Base-by-base conservation (phyloP, 2,113 vertebrate species). In the Coracopsis vasa region DNA sequence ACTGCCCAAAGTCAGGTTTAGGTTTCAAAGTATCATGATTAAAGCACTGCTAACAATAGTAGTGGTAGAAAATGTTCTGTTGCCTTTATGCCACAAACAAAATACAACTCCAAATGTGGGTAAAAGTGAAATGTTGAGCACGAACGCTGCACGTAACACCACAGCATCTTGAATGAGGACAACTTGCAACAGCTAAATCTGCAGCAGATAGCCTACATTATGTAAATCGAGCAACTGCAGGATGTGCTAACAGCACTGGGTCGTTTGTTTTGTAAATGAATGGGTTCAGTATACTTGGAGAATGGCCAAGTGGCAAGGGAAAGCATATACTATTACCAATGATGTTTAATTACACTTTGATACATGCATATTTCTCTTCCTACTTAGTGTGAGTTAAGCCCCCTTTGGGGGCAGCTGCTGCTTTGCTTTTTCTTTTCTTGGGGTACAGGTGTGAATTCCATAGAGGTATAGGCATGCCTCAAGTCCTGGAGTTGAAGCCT, bases 131-230 rank as follows among this genome's bases (percentile, higher is more conserved):
- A 45, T 39, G 11, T 70, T 41, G 28, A 67, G 29, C 47, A 67
- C 5, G 56, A 62, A 33, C 0, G 0, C 16, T 58, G 50, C 47
- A 31, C 4, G 0, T 69, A 61, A 48, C 23, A 11, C 48, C 0
- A 0, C 6, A 42, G 82, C 41, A 7, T 66, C 62, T 41, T 44
- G 66, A 93, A 42, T 17, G 41, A 61, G 66, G 17, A 33, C 45
- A 48, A 13, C 44, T 82, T 54, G 11, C 20, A 71, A 23, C 47
- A 72, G 70, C 78, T 65, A 31, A 69, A 72, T 60, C 51, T 7
- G 7, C 7, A 3, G 33, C 25, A 44, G 20, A 51, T 72, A 2
- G 8, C 48, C 19, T 88, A 15, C 11, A 1, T 79, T 75, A 72
- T 64, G 74, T 15, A 82, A 93, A 82, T 88, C 3, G 61, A 28